Evolutionary conservation across 1,140 invertebrate species (phyloP).

Genomic region (Cydia strobilella): DNA sequence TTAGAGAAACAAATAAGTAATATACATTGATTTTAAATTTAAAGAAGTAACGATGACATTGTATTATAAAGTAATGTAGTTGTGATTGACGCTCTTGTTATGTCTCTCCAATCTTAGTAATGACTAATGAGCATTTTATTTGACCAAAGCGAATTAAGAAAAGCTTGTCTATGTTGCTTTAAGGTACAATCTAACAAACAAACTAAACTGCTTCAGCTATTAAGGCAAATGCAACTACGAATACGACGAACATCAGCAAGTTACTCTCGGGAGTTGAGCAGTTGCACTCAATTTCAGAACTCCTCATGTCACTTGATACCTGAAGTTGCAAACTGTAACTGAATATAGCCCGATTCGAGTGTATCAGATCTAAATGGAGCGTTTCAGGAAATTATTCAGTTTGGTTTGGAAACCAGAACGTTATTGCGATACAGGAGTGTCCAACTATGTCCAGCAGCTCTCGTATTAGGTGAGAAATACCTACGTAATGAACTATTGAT

Average conservation of each 20-base stretch:
- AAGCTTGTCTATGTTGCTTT: too few relatives aligned
- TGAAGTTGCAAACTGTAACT: conserved; percentile 30
- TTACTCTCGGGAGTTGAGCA: conserved; percentile 23
- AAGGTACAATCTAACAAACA: not conserved
- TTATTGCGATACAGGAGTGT: not conserved
- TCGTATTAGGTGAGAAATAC: not conserved
- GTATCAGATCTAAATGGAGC: conserved; percentile 24
- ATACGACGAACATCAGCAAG: conserved; percentile 14
- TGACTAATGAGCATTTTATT: too few relatives aligned
- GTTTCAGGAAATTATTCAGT: conserved; percentile 19
- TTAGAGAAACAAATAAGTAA: too few relatives aligned
- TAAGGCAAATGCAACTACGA: conserved; percentile 24
- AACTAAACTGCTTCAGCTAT: not conserved
- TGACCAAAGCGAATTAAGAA: too few relatives aligned
- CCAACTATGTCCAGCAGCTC: conserved; percentile 1
- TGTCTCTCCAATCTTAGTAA: too few relatives aligned
- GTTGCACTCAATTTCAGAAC: conserved; percentile 32
- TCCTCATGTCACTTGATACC: conserved; percentile 30
- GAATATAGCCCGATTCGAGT: conserved; percentile 28
- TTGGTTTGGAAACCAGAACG: conserved; percentile 2
- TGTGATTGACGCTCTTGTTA: too few relatives aligned
- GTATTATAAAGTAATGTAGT: too few relatives aligned
- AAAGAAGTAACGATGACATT: too few relatives aligned
- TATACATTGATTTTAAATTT: too few relatives aligned
- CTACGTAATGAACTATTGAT: too few relatives aligned